Evolutionary conservation across 2,797 vertebrate genomes (phyloP).

Genomic region (Eulemur mongoz): DNA sequence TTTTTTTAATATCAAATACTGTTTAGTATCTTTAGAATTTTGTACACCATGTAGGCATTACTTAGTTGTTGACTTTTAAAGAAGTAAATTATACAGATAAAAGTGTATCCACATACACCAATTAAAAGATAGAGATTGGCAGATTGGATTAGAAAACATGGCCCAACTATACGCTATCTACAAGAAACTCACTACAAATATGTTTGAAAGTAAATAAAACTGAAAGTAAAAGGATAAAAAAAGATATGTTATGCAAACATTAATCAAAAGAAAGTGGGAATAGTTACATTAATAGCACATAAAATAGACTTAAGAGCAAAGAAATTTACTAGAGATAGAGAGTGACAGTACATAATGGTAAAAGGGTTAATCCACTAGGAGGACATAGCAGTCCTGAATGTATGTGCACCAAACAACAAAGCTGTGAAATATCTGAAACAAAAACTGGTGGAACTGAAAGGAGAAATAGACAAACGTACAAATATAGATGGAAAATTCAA

Average conservation of each 20-base stretch:
- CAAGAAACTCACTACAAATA: not conserved
- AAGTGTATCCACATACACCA: not conserved
- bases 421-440: not conserved
- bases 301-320: conserved; percentile 7
- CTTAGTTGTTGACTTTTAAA: conserved; percentile 29
- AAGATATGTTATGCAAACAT: not conserved
- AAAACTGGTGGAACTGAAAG: not conserved
- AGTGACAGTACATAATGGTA: not conserved
- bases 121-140: not conserved
- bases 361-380: not conserved
- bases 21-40: not conserved
- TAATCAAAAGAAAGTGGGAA: not conserved
- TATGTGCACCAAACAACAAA: not conserved
- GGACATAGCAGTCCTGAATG: not conserved
- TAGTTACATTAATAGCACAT: not conserved
- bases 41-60: not conserved
- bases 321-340: not conserved
- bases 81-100: not conserved
- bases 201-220: not conserved
- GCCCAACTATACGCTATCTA: not conserved
- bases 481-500: not conserved
- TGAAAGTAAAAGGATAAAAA: not conserved
- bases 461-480: not conserved
- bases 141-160: not conserved
- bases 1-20: not conserved